Evolutionary conservation across 2,888 invertebrate genomes (phyloP).

Genomic region (Conchocele bisecta): DNA sequence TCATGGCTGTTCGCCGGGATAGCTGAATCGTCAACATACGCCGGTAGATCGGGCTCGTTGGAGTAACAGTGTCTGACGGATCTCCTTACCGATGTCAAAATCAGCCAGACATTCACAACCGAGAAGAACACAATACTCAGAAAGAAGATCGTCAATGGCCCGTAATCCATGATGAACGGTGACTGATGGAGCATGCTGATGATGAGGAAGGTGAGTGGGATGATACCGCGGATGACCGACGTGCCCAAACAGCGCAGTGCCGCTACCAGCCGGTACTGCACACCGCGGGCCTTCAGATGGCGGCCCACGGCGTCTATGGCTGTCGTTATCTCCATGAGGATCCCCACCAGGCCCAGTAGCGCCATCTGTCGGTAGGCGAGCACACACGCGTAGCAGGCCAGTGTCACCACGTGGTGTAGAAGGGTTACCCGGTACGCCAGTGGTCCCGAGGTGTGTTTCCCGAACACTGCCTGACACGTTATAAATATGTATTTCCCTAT

Average conservation of each 20-base stretch:
- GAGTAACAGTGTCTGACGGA: constrained; percentile 47
- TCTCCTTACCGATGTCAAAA: constrained; percentile 59
- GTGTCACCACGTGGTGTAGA: constrained; percentile 63
- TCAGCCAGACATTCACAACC: constrained; percentile 69
- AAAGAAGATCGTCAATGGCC: constrained; percentile 64
- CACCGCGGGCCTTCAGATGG: constrained; percentile 52
- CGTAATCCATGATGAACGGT: constrained; percentile 64
- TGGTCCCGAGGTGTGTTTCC: constrained; percentile 26
- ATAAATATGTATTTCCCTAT: constrained; percentile 64
- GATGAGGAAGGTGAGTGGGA: constrained; percentile 64
- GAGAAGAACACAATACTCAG: constrained; percentile 67
- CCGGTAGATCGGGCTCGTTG: constrained; percentile 1
- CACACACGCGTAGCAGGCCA: constrained; percentile 59
- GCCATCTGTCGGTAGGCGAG: constrained; percentile 62
- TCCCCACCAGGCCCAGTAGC: constrained; percentile 60
- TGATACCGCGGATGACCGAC: constrained; percentile 57
- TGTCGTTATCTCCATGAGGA: constrained; percentile 62
- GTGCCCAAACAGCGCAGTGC: constrained; percentile 54
- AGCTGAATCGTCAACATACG: neutral
- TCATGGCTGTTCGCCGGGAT: neutral
- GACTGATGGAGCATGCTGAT: constrained; percentile 63
- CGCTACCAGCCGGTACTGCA: constrained; percentile 51
- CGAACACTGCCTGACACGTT: constrained; percentile 45
- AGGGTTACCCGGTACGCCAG: constrained; percentile 53
- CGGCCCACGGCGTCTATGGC: constrained; percentile 54